Conservation (phyloP, 2,797 vertebrate species). For the Sebastes reedi region DNA sequence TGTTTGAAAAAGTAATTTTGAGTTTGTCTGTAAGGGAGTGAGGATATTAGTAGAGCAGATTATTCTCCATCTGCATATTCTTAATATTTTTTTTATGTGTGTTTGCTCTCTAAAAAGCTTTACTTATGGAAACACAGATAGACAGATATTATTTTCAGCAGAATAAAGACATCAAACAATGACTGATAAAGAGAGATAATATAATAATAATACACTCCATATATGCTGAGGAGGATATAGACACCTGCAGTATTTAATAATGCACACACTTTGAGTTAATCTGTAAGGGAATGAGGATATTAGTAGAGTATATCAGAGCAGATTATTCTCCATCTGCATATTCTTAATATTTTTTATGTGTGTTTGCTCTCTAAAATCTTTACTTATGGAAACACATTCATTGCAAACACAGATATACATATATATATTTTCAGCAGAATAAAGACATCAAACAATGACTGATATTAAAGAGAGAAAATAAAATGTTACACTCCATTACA, state of each 20-base stretch:
- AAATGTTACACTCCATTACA: background rate
- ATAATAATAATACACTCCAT: background rate
- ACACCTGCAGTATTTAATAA: no score
- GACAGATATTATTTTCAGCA: background rate
- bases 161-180: background rate
- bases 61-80: background rate
- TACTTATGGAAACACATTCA: background rate
- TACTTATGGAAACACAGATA: background rate
- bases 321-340: no score
- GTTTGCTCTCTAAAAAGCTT: background rate
- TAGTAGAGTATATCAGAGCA: no score
- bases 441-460: background rate
- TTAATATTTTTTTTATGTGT: background rate
- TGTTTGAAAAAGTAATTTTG: background rate
- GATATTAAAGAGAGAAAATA: background rate
- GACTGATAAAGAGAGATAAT: background rate
- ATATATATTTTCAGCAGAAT: background rate
- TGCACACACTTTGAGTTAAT: no score
- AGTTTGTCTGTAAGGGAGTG: background rate
- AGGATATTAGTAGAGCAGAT: background rate
- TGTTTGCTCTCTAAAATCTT: background rate
- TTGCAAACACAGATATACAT: background rate
- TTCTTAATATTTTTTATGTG: background rate
- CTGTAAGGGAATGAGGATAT: no score
- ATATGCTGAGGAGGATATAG: background rate